Evolutionary conservation across 2,113 vertebrate species (phyloP).

Genomic region (Bubo scandiacus): DNA sequence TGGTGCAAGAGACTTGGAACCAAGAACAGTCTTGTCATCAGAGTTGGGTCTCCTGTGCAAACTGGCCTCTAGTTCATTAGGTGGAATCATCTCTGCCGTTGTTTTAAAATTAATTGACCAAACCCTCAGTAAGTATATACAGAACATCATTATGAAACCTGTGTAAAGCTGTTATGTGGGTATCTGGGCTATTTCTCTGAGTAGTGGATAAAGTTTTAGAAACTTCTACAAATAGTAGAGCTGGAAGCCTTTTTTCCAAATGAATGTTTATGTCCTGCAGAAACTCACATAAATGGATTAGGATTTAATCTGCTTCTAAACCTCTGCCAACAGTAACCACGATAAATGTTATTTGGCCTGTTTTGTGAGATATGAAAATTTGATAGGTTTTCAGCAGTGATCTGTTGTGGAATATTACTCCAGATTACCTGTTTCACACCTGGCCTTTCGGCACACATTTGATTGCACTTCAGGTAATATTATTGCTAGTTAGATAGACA

Average conservation of each 20-base stretch:
- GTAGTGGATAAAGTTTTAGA: background rate
- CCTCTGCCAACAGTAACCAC: background rate
- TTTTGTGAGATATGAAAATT: background rate
- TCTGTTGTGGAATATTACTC: background rate
- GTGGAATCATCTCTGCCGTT: background rate
- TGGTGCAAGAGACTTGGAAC: background rate
- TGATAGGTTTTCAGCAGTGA: background rate
- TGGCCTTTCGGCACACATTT: background rate
- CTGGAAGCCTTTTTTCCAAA: background rate
- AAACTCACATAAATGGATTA: background rate
- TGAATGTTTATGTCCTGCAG: background rate
- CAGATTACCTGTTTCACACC: background rate
- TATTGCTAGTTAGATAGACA: background rate
- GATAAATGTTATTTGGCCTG: background rate
- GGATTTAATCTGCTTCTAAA: background rate
- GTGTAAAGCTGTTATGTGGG: background rate
- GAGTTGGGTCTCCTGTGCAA: background rate
- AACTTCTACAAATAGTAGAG: background rate
- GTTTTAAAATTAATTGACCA: background rate
- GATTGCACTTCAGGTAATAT: background rate
- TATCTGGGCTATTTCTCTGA: background rate
- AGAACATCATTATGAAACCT: background rate
- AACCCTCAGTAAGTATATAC: background rate
- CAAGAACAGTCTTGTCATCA: background rate
- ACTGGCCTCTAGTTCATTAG: background rate